A percentile compares a stretch with the other conserved stretches of the same genome.
phyloP scores from a whole-genome alignment of 2,113 vertebrate species.

The Mohoua ochrocephala region DNA sequence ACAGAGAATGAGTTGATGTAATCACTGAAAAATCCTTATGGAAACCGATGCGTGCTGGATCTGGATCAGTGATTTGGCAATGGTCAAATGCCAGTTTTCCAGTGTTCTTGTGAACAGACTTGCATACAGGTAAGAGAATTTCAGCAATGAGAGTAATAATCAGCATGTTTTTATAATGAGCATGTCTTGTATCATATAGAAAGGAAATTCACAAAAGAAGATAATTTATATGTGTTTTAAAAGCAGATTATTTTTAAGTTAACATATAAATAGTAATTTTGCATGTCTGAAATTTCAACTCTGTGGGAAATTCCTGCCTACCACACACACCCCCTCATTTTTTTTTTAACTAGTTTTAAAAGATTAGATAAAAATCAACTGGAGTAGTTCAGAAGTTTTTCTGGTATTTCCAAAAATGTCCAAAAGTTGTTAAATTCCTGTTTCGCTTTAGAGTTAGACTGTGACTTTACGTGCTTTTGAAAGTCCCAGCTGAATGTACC shows the following conservation, averaged over 20 bases:
- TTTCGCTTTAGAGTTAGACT: background rate
- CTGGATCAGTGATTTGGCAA: background rate
- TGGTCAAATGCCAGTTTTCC: background rate
- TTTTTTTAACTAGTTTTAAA: background rate
- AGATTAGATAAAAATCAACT: background rate
- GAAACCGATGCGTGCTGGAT: background rate
- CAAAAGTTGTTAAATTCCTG: background rate
- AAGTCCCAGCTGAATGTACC: background rate
- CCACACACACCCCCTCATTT: rapidly evolving
- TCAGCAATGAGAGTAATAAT: background rate
- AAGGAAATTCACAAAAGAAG: background rate
- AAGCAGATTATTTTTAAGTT: background rate
- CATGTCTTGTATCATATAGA: background rate
- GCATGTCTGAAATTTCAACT: background rate
- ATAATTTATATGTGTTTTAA: background rate
- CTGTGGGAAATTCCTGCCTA: background rate
- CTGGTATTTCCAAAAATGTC: background rate
- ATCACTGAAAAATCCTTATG: background rate
- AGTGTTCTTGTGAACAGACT: background rate
- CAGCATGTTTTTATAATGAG: background rate
- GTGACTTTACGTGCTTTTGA: background rate
- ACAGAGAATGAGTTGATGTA: background rate
- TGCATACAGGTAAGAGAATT: background rate
- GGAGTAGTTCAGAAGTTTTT: background rate
- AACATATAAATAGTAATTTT: background rate